These are phyloP conservation scores for Pseudorectes ferrugineus DNA, from an alignment of 2,113 vertebrate genomes.

Conservation along the genomic window DNA sequence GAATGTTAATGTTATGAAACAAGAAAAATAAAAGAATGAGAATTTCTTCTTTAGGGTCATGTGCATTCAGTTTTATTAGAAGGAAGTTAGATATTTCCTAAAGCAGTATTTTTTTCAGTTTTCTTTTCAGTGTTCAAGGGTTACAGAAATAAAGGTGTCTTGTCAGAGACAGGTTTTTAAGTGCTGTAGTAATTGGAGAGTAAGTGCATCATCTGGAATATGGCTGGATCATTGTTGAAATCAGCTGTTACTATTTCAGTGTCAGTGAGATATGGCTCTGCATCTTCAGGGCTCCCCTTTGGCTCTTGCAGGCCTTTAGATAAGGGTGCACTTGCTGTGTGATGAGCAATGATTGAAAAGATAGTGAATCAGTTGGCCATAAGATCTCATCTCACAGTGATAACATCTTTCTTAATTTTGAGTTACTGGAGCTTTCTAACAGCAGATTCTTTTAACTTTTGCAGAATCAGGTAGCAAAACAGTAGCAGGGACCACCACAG, in stretches of 20 bases:
- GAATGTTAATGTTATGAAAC: neutral
- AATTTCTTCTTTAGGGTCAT: neutral
- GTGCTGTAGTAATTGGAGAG: neutral
- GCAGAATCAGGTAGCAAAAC: conserved; percentile 75
- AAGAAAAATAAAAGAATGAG: neutral
- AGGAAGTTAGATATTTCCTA: neutral
- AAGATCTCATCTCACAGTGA: neutral
- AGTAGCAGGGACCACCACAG: conserved; percentile 76
- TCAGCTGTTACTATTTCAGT: neutral
- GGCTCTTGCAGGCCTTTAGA: neutral
- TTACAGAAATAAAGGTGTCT: fast-evolving
- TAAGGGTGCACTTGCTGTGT: neutral
- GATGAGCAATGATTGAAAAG: neutral
- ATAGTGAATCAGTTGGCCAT: neutral
- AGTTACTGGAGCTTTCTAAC: neutral
- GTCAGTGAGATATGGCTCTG: neutral
- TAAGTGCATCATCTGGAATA: neutral
- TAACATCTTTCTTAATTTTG: neutral
- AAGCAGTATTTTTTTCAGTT: neutral
- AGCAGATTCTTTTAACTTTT: neutral
- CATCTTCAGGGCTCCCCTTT: neutral
- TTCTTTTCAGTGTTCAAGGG: neutral
- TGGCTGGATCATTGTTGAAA: neutral
- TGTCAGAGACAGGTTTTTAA: neutral
- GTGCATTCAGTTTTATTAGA: neutral